phyloP scores from a whole-genome alignment of 2,113 vertebrate species.

The Phalacrocorax carbo region DNA sequence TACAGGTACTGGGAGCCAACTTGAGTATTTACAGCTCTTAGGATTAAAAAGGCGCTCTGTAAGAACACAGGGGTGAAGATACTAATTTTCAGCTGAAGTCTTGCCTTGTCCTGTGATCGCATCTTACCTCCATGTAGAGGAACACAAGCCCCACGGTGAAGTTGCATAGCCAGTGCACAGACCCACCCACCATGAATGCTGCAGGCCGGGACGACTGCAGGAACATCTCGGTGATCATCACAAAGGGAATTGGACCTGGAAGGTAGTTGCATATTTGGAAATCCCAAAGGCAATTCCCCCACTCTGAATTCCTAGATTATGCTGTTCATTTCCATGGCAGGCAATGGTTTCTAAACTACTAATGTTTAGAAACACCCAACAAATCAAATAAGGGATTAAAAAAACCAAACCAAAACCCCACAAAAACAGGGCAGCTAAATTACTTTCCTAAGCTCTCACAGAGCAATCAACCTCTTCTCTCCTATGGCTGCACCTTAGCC shows the following conservation, averaged over 20 bases:
- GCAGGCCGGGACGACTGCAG: constrained; percentile 89
- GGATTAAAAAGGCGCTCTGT: background rate
- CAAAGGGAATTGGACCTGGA: constrained; percentile 86
- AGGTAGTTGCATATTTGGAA: background rate
- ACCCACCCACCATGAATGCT: constrained; percentile 92
- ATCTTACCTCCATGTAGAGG: constrained; percentile 89
- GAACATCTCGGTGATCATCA: constrained; percentile 92
- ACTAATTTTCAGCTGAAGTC: background rate
- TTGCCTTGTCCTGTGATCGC: rapidly evolving
- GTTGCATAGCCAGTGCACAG: constrained; percentile 92
- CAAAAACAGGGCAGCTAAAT: background rate
- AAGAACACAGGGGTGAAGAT: background rate
- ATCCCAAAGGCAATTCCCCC: background rate
- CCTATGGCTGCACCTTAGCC: background rate
- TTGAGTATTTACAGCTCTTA: rapidly evolving
- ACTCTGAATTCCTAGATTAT: background rate
- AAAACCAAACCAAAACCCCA: too few species aligned
- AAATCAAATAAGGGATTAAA: background rate
- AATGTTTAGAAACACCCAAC: background rate
- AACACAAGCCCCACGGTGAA: constrained; percentile 90
- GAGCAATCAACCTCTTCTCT: background rate
- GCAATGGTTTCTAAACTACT: background rate
- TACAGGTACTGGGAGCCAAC: rapidly evolving
- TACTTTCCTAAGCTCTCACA: background rate
- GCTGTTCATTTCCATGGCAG: background rate